Conservation (phyloP, 1,140 invertebrate species). For the Rhyacophila brunnea region DNA sequence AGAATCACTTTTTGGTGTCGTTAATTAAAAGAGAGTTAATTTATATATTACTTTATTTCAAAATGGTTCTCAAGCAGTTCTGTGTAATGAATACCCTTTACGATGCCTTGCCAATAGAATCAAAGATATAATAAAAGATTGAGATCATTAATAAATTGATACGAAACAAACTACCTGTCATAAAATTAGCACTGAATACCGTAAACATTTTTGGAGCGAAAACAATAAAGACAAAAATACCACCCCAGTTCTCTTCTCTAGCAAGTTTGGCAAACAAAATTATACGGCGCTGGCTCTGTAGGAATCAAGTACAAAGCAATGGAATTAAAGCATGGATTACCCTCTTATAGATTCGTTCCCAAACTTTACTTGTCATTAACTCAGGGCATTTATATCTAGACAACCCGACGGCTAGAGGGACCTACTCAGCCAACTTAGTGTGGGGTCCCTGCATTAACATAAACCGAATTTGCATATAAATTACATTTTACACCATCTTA, state of each 20-base stretch:
- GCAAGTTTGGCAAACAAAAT: conserved; percentile 31
- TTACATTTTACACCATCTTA: conserved; percentile 61
- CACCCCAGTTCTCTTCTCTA: neutral
- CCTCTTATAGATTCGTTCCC: conserved; percentile 37
- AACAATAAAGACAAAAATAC: no score
- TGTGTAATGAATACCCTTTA: no score
- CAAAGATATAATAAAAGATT: no score
- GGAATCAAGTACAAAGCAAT: conserved; percentile 36
- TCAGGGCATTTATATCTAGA: conserved; percentile 34
- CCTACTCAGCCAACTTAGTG: conserved; percentile 25
- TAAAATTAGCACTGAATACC: no score
- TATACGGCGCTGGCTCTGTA: conserved; percentile 24
- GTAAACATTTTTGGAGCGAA: no score
- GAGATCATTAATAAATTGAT: no score
- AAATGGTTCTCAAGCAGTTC: no score
- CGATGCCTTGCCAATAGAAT: neutral
- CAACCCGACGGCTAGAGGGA: conserved; percentile 1
- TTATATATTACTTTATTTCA: no score
- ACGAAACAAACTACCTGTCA: no score
- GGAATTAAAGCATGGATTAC: conserved; percentile 36
- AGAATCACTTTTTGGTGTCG: no score
- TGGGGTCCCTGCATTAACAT: conserved; percentile 51
- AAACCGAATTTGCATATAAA: conserved; percentile 60
- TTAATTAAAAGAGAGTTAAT: no score
- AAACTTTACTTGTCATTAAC: conserved; percentile 37